Conservation (phyloP, 1,140 invertebrate species). For the Nylanderia fulva region DNA sequence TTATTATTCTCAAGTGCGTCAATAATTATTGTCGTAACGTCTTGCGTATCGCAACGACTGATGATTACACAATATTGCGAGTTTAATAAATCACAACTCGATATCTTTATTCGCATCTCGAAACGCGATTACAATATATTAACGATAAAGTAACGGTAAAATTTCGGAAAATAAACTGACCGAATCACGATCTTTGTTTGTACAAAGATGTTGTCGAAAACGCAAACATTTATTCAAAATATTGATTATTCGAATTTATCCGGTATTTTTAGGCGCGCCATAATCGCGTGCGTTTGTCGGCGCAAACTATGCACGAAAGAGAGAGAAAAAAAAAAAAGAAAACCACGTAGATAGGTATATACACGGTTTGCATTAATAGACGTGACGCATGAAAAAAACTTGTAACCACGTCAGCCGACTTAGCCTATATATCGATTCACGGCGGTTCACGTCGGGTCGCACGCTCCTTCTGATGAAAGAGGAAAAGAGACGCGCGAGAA, state of each 20-base stretch:
- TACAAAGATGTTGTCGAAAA: background rate
- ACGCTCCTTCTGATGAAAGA: constrained; percentile 3
- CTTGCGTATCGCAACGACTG: background rate
- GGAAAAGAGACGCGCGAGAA: constrained; percentile 37
- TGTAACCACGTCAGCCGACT: constrained; percentile 64
- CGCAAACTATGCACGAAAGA: background rate
- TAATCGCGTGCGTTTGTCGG: constrained; percentile 14
- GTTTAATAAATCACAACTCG: background rate
- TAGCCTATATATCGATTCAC: constrained; percentile 69
- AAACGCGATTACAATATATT: background rate
- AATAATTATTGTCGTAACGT: constrained; percentile 5
- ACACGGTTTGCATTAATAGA: constrained; percentile 41
- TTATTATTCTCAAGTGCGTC: background rate
- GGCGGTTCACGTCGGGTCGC: constrained; percentile 50
- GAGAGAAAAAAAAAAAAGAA: constrained; percentile 14
- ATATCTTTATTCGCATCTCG: background rate
- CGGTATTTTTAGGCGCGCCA: constrained; percentile 19
- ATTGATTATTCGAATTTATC: background rate
- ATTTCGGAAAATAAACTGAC: background rate
- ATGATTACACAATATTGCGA: background rate
- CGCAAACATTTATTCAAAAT: background rate
- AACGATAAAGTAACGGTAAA: background rate
- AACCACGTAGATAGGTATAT: constrained; percentile 24
- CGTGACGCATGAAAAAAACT: constrained; percentile 69
- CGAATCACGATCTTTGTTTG: background rate